A percentile compares a stretch with the other conserved stretches of the same genome.
Evolutionary conservation across 2,888 invertebrate species (phyloP).

Genomic region (Meliscaeva auricollis): DNA sequence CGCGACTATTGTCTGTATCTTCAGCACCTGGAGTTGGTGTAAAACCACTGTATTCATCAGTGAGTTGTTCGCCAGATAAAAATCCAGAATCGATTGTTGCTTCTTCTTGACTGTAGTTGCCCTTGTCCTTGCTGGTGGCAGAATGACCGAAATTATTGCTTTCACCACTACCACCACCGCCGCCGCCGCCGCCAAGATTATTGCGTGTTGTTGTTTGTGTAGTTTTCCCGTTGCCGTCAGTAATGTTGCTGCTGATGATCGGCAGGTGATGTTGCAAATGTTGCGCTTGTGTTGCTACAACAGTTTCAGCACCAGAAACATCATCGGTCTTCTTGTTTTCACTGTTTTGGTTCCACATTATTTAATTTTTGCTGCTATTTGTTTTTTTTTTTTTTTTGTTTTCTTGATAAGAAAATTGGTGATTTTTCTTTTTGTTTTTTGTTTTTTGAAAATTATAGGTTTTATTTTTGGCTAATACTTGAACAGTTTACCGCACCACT

Average conservation of each 20-base stretch:
- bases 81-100: conserved; percentile 84
- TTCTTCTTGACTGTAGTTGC: conserved; percentile 31
- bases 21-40: too few relatives aligned
- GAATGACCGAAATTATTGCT: conserved; percentile 31
- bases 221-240: conserved; percentile 7
- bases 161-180: conserved; percentile 1
- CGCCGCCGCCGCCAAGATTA: conserved; percentile 45
- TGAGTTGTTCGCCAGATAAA: conserved; percentile 84
- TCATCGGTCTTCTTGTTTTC: conserved; percentile 61
- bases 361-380: conserved; percentile 38
- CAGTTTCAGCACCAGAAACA: conserved; percentile 65
- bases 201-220: background rate
- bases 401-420: conserved; percentile 32
- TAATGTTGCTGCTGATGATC: background rate
- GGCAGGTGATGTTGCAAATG: too few relatives aligned
- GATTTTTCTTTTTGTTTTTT: background rate
- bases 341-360: conserved; percentile 73
- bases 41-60: too few relatives aligned
- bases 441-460: background rate
- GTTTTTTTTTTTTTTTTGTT: conserved; percentile 18
- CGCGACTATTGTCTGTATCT: background rate
- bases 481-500: conserved; percentile 9
- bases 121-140: conserved; percentile 39
- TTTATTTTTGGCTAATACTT: background rate
- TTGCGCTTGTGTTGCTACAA: too few relatives aligned